Percentiles rank a stretch among this genome's conserved stretches.
These are phyloP conservation scores for Agriopis aurantiaria DNA, from an alignment of 2,888 invertebrate species.

Conservation along the genomic window DNA sequence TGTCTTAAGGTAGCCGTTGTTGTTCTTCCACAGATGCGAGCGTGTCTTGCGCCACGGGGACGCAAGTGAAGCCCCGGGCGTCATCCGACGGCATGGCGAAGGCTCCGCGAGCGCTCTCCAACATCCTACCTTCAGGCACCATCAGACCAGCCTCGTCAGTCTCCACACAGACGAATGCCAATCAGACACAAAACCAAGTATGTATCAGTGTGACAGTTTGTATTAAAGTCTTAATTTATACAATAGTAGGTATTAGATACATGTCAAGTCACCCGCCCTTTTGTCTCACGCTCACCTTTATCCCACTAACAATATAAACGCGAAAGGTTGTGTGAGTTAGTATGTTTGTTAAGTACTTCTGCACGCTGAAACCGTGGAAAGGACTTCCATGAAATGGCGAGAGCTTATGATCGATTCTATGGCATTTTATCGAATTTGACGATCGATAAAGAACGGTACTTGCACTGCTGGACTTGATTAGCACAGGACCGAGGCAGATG, in stretches of 20 bases:
- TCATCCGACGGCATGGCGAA: conserved; percentile 75
- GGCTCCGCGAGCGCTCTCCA: conserved; percentile 80
- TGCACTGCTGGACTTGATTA: too few species aligned
- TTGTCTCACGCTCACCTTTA: too few species aligned
- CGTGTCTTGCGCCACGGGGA: conserved; percentile 74
- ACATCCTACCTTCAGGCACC: conserved; percentile 87
- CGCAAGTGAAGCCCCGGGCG: conserved; percentile 73
- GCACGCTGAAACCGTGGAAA: not conserved
- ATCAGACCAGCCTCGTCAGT: conserved; percentile 93
- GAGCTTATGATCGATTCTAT: too few species aligned
- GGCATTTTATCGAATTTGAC: too few species aligned
- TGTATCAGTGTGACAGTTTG: not conserved
- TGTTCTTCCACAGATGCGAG: conserved; percentile 48
- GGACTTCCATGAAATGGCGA: too few species aligned
- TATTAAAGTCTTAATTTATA: too few species aligned
- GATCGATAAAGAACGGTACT: too few species aligned
- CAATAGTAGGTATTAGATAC: too few species aligned
- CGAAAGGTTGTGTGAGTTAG: not conserved
- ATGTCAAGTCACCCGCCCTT: too few species aligned
- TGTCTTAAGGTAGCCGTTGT: not conserved
- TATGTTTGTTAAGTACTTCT: not conserved
- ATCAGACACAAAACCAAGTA: conserved; percentile 85
- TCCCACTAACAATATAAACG: not conserved
- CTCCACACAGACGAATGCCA: conserved; percentile 91
- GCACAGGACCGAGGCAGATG: too few species aligned